A percentile compares a stretch with the other conserved stretches of the same genome.
Conservation (phyloP, 2,797 vertebrate genomes). For the Emydoidea blandingii region DNA sequence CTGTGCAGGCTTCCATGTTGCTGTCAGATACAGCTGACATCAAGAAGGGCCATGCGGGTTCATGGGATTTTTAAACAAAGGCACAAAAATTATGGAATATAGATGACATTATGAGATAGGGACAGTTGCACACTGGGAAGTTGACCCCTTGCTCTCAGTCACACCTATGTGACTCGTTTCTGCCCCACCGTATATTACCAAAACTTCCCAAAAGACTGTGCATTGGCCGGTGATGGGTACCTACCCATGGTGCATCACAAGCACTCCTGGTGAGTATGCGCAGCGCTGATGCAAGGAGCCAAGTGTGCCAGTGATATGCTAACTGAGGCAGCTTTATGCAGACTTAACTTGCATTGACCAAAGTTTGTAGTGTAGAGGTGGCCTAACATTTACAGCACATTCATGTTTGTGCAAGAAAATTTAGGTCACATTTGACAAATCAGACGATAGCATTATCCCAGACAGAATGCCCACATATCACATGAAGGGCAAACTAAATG, state of each 20-base stretch:
- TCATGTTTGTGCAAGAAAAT: conserved; percentile 2
- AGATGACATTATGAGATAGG: not conserved
- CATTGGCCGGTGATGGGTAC: not conserved
- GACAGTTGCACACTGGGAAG: not conserved
- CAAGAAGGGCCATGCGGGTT: not conserved
- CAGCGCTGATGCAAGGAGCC: not conserved
- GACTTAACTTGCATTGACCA: not conserved
- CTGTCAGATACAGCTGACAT: not conserved
- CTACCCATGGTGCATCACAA: not conserved
- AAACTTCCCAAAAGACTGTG: not conserved
- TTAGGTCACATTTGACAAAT: conserved; percentile 15
- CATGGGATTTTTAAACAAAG: not conserved
- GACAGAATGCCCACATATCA: not conserved
- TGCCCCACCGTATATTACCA: not conserved
- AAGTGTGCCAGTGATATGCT: not conserved
- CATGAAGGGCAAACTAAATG: conserved; percentile 42
- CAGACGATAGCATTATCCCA: conserved; percentile 15
- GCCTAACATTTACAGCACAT: conserved; percentile 27
- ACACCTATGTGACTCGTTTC: not conserved
- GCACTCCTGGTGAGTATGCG: not conserved
- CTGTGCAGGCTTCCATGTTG: not conserved
- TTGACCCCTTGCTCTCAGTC: not conserved
- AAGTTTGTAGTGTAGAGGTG: not conserved
- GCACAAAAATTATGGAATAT: not conserved
- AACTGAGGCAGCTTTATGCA: not conserved